These are phyloP conservation scores for Laticauda colubrina DNA, from an alignment of 2,113 vertebrate genomes.

Conservation along the genomic window DNA sequence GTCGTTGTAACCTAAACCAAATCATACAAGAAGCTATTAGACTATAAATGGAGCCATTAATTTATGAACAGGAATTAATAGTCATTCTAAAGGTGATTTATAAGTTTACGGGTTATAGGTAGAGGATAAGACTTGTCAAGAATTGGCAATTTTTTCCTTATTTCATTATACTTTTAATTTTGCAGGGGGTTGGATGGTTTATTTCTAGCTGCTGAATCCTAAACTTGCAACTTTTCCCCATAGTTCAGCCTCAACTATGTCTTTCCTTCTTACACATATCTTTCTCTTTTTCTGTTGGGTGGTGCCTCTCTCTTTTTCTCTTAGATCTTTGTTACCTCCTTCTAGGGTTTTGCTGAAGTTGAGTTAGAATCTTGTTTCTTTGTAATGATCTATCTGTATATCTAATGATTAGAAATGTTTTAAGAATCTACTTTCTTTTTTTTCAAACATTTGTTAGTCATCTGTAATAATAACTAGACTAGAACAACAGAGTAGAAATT, in stretches of 20 bases:
- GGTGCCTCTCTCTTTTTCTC: no score
- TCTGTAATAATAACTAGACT: neutral
- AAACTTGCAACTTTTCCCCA: neutral
- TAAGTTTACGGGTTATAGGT: conserved; percentile 22
- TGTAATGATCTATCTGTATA: neutral
- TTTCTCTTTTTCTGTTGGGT: neutral
- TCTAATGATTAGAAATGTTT: neutral
- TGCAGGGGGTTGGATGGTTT: neutral
- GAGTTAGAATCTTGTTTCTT: neutral
- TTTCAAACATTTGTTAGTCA: neutral
- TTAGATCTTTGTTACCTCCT: neutral
- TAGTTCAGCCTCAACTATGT: neutral
- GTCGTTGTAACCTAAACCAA: conserved; percentile 42
- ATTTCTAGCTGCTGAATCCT: neutral
- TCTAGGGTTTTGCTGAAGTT: neutral
- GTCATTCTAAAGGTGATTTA: conserved; percentile 42
- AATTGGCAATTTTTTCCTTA: conserved; percentile 8
- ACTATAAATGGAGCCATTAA: conserved; percentile 42
- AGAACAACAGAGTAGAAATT: neutral
- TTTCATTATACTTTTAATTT: neutral
- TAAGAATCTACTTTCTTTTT: neutral
- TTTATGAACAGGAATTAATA: conserved; percentile 45
- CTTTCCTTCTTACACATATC: neutral
- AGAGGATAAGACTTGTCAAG: conserved; percentile 20
- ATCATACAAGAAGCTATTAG: conserved; percentile 45